Base-by-base conservation (phyloP, 2,113 vertebrate species). In the Pleuronectes platessa region DNA sequence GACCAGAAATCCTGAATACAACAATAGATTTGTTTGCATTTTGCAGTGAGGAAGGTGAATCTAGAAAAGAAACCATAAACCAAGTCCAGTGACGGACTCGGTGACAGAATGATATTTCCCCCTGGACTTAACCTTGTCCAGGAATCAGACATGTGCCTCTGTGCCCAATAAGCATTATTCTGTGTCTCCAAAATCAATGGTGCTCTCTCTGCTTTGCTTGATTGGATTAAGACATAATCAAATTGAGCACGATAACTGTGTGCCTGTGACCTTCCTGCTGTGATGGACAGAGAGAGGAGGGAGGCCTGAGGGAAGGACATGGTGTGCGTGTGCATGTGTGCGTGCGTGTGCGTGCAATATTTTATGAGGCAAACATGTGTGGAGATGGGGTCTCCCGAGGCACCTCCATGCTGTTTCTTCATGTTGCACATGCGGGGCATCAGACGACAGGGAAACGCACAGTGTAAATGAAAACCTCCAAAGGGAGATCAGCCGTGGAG, bases 201-300 rank as follows among this genome's bases (percentile, higher is more conserved):
- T 5, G 84, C 83, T 89, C 79, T 78, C 78, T 84, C 78, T 90
- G 87, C 90, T 89, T 88, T 90, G 86, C 83, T 88, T 92, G 88
- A 95, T 94, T 94, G 91, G 90, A 94, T 95, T 94, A 93, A 91
- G 90, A 90, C 73, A 42, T 92, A 94, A 94, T 94, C 92, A 92
- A 88, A 93, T 93, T 54, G 78, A 91, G 74, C 83, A 67, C 40
- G 87, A 92, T 91, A 92, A 92, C 88, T 79, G 80, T 85, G 84
- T 79, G 86, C 81, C 79, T 82, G 78, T 92, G 90, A 94, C 92
- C 93, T 93, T 94, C 89, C 82, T 27, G 17, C 71, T 60, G 68
- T 89, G 79, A 88, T 66, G 14, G 71, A 74, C 65, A 56, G 76
- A 59, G 49, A 54, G 49, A 56, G 56, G 78, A 67, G 49, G 69